Conservation (phyloP, 2,797 vertebrate species). For the Dromococcyx pavoninus region DNA sequence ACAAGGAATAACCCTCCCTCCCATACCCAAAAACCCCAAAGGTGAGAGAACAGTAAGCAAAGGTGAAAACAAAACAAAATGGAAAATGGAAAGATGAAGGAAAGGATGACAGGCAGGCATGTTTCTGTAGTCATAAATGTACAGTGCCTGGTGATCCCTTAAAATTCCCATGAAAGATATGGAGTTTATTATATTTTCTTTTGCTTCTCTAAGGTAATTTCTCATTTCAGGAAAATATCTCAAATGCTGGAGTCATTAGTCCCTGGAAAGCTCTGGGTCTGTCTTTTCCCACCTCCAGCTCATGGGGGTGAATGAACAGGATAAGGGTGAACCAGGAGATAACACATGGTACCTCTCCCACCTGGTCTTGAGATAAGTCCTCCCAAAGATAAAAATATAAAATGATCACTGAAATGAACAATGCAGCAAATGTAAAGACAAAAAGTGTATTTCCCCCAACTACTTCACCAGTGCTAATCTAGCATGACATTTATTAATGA, state of each 20-base stretch:
- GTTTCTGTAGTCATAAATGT: neutral
- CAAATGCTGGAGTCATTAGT: neutral
- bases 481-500: neutral
- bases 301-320: neutral
- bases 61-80: neutral
- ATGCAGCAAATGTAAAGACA: neutral
- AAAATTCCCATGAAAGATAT: neutral
- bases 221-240: neutral
- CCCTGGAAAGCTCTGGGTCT: neutral
- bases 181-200: neutral
- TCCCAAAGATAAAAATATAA: neutral
- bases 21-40: neutral
- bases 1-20: neutral
- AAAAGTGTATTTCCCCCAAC: neutral
- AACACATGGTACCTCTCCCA: neutral
- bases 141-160: neutral
- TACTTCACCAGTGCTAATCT: neutral
- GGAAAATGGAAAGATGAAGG: neutral
- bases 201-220: neutral
- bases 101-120: fast-evolving
- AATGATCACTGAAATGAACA: neutral
- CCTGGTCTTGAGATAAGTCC: neutral
- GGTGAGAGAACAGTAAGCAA: neutral
- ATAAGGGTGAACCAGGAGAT: neutral
- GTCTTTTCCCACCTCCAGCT: neutral